Evolutionary conservation across 2,888 invertebrate genomes (phyloP).

Genomic region (Drosophila atripex): DNA sequence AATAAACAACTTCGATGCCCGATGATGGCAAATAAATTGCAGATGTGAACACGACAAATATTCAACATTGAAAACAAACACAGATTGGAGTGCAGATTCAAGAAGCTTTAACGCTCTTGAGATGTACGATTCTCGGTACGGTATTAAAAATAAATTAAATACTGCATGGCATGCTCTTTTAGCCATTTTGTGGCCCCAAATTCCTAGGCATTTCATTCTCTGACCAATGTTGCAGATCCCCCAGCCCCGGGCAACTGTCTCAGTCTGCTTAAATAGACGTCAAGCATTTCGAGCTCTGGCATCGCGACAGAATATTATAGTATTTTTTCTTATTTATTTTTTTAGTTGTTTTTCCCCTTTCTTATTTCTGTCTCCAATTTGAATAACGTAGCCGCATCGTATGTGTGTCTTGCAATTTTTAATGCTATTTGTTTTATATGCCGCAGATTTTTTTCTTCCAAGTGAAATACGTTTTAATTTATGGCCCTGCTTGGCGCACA

Average conservation of each 20-base stretch:
- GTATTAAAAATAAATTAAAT: neutral
- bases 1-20: slow-evolving; percentile 57
- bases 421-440: slow-evolving; percentile 74
- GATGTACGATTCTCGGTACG: neutral
- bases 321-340: slow-evolving; percentile 18
- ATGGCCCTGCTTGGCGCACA: slow-evolving; percentile 65
- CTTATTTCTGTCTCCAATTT: slow-evolving; percentile 67
- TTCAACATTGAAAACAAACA: slow-evolving; percentile 25
- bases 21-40: slow-evolving; percentile 66
- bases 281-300: slow-evolving; percentile 46
- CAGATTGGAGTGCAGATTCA: slow-evolving; percentile 2
- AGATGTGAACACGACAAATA: slow-evolving; percentile 66
- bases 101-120: neutral
- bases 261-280: slow-evolving; percentile 54
- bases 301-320: slow-evolving; percentile 54
- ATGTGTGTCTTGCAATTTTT: slow-evolving; percentile 66
- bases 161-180: neutral
- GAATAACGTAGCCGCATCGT: slow-evolving; percentile 53
- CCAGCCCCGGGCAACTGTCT: slow-evolving; percentile 12
- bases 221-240: slow-evolving; percentile 32
- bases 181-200: neutral
- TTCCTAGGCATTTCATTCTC: slow-evolving; percentile 5
- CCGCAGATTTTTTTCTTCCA: slow-evolving; percentile 78
- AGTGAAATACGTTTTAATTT: slow-evolving; percentile 81
- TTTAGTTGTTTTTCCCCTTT: too few relatives aligned